These are phyloP conservation scores for Lampris incognitus DNA, from an alignment of 2,113 vertebrate species.

Conservation along the genomic window DNA sequence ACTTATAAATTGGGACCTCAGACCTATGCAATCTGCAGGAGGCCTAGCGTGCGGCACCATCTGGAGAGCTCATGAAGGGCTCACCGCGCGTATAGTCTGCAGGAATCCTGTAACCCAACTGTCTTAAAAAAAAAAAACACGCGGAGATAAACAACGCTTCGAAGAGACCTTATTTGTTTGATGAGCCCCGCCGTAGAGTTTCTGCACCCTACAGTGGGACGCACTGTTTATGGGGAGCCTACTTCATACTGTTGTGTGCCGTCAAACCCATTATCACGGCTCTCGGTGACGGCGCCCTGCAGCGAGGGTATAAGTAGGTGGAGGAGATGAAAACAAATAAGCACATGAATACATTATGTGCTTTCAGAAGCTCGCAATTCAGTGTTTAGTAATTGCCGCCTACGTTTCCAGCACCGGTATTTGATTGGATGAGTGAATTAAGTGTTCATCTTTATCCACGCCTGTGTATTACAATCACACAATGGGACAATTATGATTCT, in stretches of 20 bases:
- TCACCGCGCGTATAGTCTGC: constrained; percentile 2
- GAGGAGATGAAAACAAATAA: constrained; percentile 4
- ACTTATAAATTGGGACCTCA: constrained; percentile 39
- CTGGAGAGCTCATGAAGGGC: constrained; percentile 58
- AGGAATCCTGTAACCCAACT: constrained; percentile 48
- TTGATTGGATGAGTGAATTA: constrained; percentile 12
- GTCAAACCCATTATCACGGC: constrained; percentile 38
- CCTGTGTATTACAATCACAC: constrained; percentile 17
- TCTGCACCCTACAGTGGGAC: constrained; percentile 38
- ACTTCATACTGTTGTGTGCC: constrained; percentile 37
- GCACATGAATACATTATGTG: constrained; percentile 4
- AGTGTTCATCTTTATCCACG: constrained; percentile 43
- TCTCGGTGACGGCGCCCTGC: constrained; percentile 31
- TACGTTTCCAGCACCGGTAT: constrained; percentile 2
- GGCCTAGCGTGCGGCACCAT: constrained; percentile 44
- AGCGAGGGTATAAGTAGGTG: constrained; percentile 27
- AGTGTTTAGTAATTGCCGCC: constrained; percentile 6
- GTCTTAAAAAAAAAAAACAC: constrained; percentile 39
- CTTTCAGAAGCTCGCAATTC: neutral
- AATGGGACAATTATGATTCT: constrained; percentile 24
- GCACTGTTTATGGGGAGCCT: constrained; percentile 40
- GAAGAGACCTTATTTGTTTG: constrained; percentile 56
- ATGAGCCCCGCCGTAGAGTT: constrained; percentile 31
- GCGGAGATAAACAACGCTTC: constrained; percentile 57
- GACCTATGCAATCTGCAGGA: constrained; percentile 46